Evolutionary conservation across 2,888 invertebrate species (phyloP), one percentile per base, ranked within the genome.

Genomic region (Eilema caniola): DNA sequence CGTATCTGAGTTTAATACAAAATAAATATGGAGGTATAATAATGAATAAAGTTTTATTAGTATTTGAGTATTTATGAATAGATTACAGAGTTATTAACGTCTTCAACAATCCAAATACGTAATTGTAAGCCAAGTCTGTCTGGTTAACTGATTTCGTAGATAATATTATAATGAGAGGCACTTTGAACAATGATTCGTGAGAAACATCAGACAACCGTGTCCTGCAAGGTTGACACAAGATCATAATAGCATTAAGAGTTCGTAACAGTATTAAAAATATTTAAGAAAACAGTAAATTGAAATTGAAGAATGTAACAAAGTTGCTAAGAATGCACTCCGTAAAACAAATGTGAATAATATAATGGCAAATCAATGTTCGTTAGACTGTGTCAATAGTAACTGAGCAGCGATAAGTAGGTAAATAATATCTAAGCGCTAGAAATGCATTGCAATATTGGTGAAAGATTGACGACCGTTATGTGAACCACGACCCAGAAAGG

Each of bases 401-500:
- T 20, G 0, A 60, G 16, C 20, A 25, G 1, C 16, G 16, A 31
- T 28, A n/a, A 20, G 12, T 20, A 28, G 33, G 33, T 12, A 57
- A 66, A 62, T 47, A 57, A 41, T 56, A 57, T 67, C 75, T 70
- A 78, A 71, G 78, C 73, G 77, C 77, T 75, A 82, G 78, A 82
- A 83, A 82, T 81, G 77, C 74, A 80, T 70, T 73, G 70, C 77
- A 78, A 33, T 74, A 67, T 72, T 75, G 64, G 71, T 76, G 72
- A 76, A 75, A 85, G 86, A 88, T 86, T 83, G 81, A 85, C 79
- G 85, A 83, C 78, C 78, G 75, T 71, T 75, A 81, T 79, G 74
- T 77, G 72, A 73, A 79, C 81, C 77, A 76, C 81, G 87, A 86
- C 90, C 90, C 83, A 89, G 82, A 87, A 89, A 89, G 87, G 89